Base-by-base conservation (phyloP, 2,797 vertebrate species). In the Fistularia tabacaria region DNA sequence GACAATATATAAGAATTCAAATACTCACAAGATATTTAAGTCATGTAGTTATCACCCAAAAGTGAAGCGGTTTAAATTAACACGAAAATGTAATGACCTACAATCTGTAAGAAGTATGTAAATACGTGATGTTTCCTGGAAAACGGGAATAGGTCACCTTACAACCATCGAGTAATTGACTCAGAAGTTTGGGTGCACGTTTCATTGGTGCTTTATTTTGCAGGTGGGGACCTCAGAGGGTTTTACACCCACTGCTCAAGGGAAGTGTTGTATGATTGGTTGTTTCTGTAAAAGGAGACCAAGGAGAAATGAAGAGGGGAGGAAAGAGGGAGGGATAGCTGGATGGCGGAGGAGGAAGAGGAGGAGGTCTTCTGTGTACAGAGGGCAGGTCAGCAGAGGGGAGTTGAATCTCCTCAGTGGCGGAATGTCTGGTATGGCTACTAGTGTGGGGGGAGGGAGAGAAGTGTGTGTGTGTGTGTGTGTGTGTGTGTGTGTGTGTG, bases 361-460 rank as follows among this genome's bases (percentile, higher is more conserved):
- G 54, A 58, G n/a, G 50, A 58, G 49, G 57, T 69, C 52, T 51
- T 66, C 62, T 73, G 9, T 81, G 68, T 76, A 80, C 85, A 80
- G 73, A 80, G 57, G 76, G 60, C 51, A 51, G 68, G 59, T 56
- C 66, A 58, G 57, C 13, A 3, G 67, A 82, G 74, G 69, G 59
- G 76, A 80, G 76, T 44, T 57, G 69, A 62, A 54, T 63, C 71
- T 76, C 64, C 71, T 66, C 66, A 53, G 50, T 53, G 41, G 48
- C 66, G 81, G 83, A 85, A 87, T 87, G 83, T 84, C 69, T 87
- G 85, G 81, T 84, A 84, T 87, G 83, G 69, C 69, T 77, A 47
- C 71, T 62, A 60, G 75, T 55, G 60, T 51, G 47, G 78, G 77
- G 79, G 80, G 76, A 64, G 62, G 71, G 66, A 56, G 14, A 25